phyloP scores from a whole-genome alignment of 1,140 invertebrate species.

The Philaenus spumarius region DNA sequence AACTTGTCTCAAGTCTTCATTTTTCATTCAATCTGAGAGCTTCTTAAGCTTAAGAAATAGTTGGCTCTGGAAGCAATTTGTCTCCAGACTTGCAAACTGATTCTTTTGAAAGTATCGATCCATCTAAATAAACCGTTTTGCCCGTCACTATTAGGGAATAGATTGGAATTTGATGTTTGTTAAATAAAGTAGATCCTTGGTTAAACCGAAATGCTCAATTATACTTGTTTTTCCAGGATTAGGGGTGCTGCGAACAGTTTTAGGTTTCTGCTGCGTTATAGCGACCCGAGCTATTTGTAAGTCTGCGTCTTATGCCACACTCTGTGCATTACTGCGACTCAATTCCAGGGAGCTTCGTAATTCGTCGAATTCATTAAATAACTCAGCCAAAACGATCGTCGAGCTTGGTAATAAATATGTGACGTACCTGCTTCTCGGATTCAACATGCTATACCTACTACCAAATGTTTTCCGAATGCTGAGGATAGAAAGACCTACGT shows the following conservation, averaged over 20 bases:
- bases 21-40: too few species aligned
- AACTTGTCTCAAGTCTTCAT: too few species aligned
- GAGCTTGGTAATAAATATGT: conserved; percentile 78
- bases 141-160: too few species aligned
- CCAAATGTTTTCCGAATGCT: conserved; percentile 70
- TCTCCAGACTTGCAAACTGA: too few species aligned
- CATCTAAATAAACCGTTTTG: too few species aligned
- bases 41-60: too few species aligned
- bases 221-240: conserved; percentile 36
- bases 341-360: conserved; percentile 50
- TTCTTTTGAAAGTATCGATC: too few species aligned
- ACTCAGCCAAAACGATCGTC: conserved; percentile 54
- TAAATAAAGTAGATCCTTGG: too few species aligned
- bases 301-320: conserved; percentile 54
- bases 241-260: conserved; percentile 56
- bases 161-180: too few species aligned
- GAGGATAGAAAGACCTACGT: conserved; percentile 69
- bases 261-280: conserved; percentile 67
- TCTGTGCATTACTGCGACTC: conserved; percentile 59
- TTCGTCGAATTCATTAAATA: conserved; percentile 16
- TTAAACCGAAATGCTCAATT: background rate
- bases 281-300: conserved; percentile 61
- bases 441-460: conserved; percentile 67
- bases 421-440: conserved; percentile 64
- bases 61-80: too few species aligned